A percentile compares a stretch with the other conserved stretches of the same genome.
Evolutionary conservation across 2,797 vertebrate genomes (phyloP).

Genomic region (Ptychadena robeensis): DNA sequence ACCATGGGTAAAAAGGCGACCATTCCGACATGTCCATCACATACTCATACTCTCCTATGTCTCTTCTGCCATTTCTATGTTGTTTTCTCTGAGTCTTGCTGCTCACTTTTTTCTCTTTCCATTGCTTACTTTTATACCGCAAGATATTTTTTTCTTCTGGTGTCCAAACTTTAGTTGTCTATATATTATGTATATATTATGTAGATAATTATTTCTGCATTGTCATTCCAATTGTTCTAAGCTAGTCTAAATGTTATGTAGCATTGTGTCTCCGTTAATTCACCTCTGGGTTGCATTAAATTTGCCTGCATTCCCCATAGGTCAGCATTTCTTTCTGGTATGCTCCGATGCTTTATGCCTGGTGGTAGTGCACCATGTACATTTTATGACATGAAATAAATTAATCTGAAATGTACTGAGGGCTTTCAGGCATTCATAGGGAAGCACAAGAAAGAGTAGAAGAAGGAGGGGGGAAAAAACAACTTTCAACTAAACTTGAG

Average conservation of each 20-base stretch:
- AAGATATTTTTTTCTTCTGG: constrained; percentile 3
- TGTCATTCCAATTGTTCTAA: constrained; percentile 45
- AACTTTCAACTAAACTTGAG: constrained; percentile 11
- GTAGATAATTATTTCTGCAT: constrained; percentile 53
- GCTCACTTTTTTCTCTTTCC: no score
- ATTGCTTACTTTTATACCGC: no score
- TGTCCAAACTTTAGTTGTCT: constrained; percentile 14
- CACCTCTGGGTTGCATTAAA: constrained; percentile 47
- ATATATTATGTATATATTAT: no score
- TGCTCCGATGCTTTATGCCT: constrained; percentile 47
- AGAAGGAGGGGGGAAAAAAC: not conserved
- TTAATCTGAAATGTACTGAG: constrained; percentile 45
- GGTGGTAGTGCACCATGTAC: constrained; percentile 33
- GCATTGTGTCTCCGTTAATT: constrained; percentile 53
- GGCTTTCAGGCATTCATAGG: constrained; percentile 44
- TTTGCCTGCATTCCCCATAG: constrained; percentile 52
- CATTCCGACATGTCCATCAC: no score
- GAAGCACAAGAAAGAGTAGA: not conserved
- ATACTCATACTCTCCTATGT: no score
- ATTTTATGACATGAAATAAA: constrained; percentile 53
- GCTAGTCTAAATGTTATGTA: constrained; percentile 41
- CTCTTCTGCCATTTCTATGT: no score
- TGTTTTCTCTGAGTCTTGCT: no score
- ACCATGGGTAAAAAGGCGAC: no score
- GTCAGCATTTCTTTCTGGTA: constrained; percentile 54